Evolutionary conservation across 2,113 vertebrate species (phyloP), one percentile per base, ranked within the genome.

Genomic region (Pipra filicauda): DNA sequence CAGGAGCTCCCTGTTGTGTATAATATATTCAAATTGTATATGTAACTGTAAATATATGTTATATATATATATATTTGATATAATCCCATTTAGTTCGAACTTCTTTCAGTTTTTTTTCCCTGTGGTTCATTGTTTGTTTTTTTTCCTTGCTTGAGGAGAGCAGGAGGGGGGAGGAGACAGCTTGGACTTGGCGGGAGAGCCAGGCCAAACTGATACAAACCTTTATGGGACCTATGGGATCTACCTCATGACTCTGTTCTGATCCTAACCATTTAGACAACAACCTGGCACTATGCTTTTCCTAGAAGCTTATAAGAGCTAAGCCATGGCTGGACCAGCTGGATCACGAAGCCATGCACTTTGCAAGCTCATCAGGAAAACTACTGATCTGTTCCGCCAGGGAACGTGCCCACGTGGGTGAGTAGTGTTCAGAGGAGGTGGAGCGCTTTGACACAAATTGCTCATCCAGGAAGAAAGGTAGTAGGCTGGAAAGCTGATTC

Each of bases 401-500:
- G 70, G 69, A 87, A 41, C 0, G 0, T 71, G 52, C 73, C 69
- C 24, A 19, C 5, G 12, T 52, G 37, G 64, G 51, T 44, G 55
- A 77, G 80, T 52, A 44, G 65, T 73, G 74, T 89, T 84, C 46
- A 66, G 85, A 73, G 88, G 80, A 91, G 76, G 49, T 48, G 37
- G 84, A 76, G 59, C 39, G 46, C 64, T 91, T 79, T 65, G 54
- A 73, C 54, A 70, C 59, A 66, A 70, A 80, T 91, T 91, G 73
- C 69, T 91, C 41, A 81, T 66, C 59, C 69, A 37, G 55, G 73
- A 89, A 44, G 41, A 91, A 88, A 95, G 35, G 62, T 44, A 43
- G 72, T 70, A 61, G 67, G 69, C 55, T 91, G 88, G 72, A 89
- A 93, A 84, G 41, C 73, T 58, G 59, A 58, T 77, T 81, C 24